These are phyloP conservation scores for Paedocypris sp. DNA, from an alignment of 2,113 vertebrate genomes.

Conservation along the genomic window DNA sequence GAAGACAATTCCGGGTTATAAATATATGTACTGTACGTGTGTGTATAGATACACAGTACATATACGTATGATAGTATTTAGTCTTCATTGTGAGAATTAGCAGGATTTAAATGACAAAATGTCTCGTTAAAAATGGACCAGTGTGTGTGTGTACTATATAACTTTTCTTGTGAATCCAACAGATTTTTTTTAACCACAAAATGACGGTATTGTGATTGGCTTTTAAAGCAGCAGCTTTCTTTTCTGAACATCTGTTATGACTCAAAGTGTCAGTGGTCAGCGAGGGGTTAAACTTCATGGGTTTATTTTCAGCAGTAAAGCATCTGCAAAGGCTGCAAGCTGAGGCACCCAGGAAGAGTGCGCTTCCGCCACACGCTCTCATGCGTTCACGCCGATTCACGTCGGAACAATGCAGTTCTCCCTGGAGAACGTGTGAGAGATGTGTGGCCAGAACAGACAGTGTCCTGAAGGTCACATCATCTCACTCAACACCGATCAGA, in stretches of 20 bases:
- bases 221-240: not conserved
- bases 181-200: not conserved
- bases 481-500: not conserved
- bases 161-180: too few species aligned
- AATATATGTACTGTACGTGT: too few species aligned
- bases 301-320: slow-evolving; percentile 52
- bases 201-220: not conserved
- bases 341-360: slow-evolving; percentile 40
- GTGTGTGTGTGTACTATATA: too few species aligned
- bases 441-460: not conserved
- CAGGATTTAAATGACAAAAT: too few species aligned
- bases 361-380: not conserved
- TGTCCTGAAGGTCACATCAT: not conserved
- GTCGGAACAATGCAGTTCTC: not conserved
- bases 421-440: not conserved
- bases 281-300: slow-evolving; percentile 53
- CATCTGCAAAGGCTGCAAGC: slow-evolving; percentile 38
- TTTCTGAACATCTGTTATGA: slow-evolving; percentile 31
- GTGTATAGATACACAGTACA: too few species aligned
- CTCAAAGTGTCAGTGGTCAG: slow-evolving; percentile 31
- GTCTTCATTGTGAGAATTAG: too few species aligned
- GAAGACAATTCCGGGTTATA: too few species aligned
- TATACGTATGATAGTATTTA: too few species aligned
- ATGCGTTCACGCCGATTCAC: not conserved
- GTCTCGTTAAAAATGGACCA: too few species aligned